Conservation (phyloP, 2,797 vertebrate species). For the Lutjanus campechanus region DNA sequence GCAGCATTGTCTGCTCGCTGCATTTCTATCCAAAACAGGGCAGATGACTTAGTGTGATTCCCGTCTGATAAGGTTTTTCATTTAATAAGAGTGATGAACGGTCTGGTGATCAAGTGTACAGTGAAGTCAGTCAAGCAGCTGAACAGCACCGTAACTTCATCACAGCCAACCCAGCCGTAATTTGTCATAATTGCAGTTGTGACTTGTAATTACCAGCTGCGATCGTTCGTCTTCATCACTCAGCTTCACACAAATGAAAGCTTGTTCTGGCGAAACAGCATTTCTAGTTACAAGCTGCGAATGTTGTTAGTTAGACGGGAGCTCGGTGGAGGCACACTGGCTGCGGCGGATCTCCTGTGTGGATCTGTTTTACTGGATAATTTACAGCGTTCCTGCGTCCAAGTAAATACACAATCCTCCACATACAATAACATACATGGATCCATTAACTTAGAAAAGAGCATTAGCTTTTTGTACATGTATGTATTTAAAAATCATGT, state of each 20-base stretch:
- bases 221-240: constrained; percentile 59
- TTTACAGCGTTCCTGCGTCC: constrained; percentile 39
- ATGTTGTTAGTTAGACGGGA: constrained; percentile 48
- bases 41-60: constrained; percentile 59
- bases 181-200: constrained; percentile 61
- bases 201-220: constrained; percentile 58
- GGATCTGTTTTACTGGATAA: constrained; percentile 57
- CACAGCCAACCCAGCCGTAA: constrained; percentile 37
- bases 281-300: constrained; percentile 40
- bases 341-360: constrained; percentile 39
- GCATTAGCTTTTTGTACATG: constrained; percentile 15
- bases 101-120: constrained; percentile 54
- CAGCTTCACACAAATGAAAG: constrained; percentile 60
- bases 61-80: constrained; percentile 63
- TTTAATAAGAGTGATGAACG: constrained; percentile 67
- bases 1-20: constrained; percentile 62
- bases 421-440: constrained; percentile 38
- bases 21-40: constrained; percentile 54
- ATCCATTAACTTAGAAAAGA: constrained; percentile 39
- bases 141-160: constrained; percentile 36
- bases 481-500: constrained; percentile 8
- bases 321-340: constrained; percentile 8
- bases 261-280: constrained; percentile 45
- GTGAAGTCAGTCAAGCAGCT: constrained; percentile 30
- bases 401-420: constrained; percentile 54